Base-by-base conservation (phyloP, 1,140 invertebrate genomes). In the Drosophila baimaii region DNA sequence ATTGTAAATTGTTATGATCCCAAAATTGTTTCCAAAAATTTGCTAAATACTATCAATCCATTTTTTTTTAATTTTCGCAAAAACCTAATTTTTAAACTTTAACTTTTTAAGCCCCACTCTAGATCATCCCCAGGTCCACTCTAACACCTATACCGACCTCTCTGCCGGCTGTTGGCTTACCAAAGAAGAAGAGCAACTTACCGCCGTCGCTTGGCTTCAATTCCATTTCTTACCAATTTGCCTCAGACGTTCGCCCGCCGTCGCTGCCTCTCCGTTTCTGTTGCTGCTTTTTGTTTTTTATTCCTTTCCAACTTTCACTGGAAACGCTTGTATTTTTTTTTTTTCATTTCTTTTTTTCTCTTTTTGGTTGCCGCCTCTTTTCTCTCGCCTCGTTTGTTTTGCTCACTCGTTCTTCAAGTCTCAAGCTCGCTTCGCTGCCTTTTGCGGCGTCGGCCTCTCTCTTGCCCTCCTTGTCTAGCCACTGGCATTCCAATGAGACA, bases 221-320 rank as follows among this genome's bases (percentile, higher is more conserved):
- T 76, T 75, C 75, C 59, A 51, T 65, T 75, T 75, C 70, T 73
- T 73, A 61, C 69, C 66, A 69, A 73, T 69, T 85, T 71, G 49
- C 25, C 27, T 35, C n/a, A n/a, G n/a, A 27, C 27, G 27, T 58
- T 52, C 41, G 33, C 17, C 61, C 41, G 62, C 23, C 31, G 51
- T 54, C 43, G 39, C 65, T 64, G 52, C 47, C 23, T 62, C 64
- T 56, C 37, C 43, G 59, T 39, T 49, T 64, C n/a, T 77, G 51
- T 29, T 75, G 62, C 47, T 51, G n/a, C 47, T 77, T 37, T 0
- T 7, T 19, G 6, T 13, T 52, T 31, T 35, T 10, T 35, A n/a
- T 79, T 71, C 62, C 49, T 54, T 68, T 49, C 74, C 68, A 63
- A 88, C 84, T 88, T 88, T 89, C 84, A 88, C 80, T 89, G 80